Evolutionary conservation across 2,888 invertebrate species (phyloP), one percentile per base, ranked within the genome.

Genomic region (Ophioninae sp.): DNA sequence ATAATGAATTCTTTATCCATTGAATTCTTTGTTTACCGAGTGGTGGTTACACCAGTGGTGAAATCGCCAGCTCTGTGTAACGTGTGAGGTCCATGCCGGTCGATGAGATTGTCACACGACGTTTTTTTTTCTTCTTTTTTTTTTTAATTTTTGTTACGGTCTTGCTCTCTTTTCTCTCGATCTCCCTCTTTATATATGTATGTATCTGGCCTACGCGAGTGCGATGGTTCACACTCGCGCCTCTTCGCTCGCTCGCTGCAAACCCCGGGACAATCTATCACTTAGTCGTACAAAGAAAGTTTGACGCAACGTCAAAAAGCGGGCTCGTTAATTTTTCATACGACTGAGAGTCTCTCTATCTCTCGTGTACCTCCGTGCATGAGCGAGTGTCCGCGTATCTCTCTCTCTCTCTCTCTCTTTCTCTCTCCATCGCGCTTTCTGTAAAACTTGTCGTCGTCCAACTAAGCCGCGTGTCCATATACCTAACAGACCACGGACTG

Each of bases 281-380:
- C 88, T 87, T 86, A 86, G 86, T 78, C 86, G 88, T 89, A 88
- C 89, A 89, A 90, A 86, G 89, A 88, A 89, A 90, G 88, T 91
- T 90, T 90, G 90, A 91, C 90, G 88, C 88, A 81, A 86, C 89
- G 90, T 91, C 91, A 90, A 90, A 90, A 89, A 88, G 88, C 87
- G 81, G 85, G 83, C 87, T 88, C 89, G 89, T 90, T 91, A 90
- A 91, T 91, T 91, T 91, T 91, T 90, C 89, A 91, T 88, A 88
- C 88, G 88, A 88, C 71, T 20, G 63, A 77, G 68, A 86, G 89
- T 17, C n/a, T 59, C 10, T 68, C 37, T 79, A 20, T 67, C 68
- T 22, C 20, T 58, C 56, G 44, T 56, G 17, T 41, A 41, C 23
- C 51, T 64, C 51, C 56, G 63, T 61, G 56, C 72, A 59, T 77